These are phyloP conservation scores for Apotomis betuletana DNA, from an alignment of 2,888 invertebrate species.

Conservation along the genomic window DNA sequence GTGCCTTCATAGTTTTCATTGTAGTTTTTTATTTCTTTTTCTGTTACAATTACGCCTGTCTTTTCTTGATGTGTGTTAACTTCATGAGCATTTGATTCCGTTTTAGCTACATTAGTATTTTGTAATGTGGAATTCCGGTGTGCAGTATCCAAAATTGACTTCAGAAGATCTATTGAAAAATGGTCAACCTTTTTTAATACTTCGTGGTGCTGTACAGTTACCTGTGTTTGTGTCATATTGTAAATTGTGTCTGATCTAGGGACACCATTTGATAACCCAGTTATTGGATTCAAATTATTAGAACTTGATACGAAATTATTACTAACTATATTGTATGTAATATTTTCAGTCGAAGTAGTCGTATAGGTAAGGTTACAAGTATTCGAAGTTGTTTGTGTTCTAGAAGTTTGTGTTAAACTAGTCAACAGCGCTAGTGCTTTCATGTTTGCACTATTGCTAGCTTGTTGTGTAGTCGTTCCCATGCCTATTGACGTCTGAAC, in stretches of 20 bases:
- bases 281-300: neutral
- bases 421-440: too few species aligned
- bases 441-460: neutral
- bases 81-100: too few species aligned
- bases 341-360: neutral
- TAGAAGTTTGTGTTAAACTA: conserved; percentile 3
- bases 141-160: neutral
- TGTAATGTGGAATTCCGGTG: neutral
- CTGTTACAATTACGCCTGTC: too few species aligned
- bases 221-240: neutral
- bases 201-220: neutral
- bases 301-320: neutral
- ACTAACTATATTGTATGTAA: neutral
- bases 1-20: neutral
- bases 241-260: neutral
- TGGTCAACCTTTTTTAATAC: neutral
- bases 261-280: too few species aligned
- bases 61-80: too few species aligned
- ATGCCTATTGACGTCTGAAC: neutral
- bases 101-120: too few species aligned
- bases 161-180: neutral
- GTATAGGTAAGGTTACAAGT: conserved; percentile 1
- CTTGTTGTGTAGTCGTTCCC: neutral
- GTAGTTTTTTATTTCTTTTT: neutral
- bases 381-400: neutral